A percentile compares a stretch with the other conserved stretches of the same genome.
These are phyloP conservation scores for Campaea margaritaria DNA, from an alignment of 2,888 invertebrate genomes.

Conservation along the genomic window DNA sequence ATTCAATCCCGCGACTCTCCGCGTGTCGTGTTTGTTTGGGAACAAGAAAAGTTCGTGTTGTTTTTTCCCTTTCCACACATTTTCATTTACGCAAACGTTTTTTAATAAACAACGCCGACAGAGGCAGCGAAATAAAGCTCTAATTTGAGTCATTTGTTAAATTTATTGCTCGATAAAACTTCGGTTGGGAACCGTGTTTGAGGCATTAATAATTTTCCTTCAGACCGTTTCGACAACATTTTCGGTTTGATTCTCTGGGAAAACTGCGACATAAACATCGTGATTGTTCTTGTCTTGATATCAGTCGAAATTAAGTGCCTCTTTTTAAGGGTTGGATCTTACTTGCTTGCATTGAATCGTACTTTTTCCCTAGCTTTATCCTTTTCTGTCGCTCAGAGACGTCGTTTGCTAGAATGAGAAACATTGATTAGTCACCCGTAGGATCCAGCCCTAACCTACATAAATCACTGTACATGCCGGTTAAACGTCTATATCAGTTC, in stretches of 20 bases:
- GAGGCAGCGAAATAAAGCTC: slow-evolving; percentile 45
- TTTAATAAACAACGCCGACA: slow-evolving; percentile 53
- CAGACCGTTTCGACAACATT: slow-evolving; percentile 33
- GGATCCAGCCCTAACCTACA: no score
- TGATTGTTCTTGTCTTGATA: slow-evolving; percentile 7
- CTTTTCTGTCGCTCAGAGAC: not conserved
- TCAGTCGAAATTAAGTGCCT: no score
- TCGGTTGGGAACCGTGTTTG: slow-evolving; percentile 36
- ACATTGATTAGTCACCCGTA: no score
- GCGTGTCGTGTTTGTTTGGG: slow-evolving; percentile 60
- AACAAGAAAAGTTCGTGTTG: slow-evolving; percentile 58
- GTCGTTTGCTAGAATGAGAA: no score
- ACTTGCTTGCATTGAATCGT: no score
- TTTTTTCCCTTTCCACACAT: slow-evolving; percentile 43
- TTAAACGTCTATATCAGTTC: not conserved
- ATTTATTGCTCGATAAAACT: slow-evolving; percentile 44
- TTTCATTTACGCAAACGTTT: slow-evolving; percentile 49
- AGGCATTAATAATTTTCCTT: slow-evolving; percentile 40
- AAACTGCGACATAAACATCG: slow-evolving; percentile 26
- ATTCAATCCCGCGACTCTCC: slow-evolving; percentile 61
- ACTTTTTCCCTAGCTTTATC: not conserved
- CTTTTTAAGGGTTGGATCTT: no score
- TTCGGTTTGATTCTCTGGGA: slow-evolving; percentile 30
- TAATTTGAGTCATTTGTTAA: slow-evolving; percentile 52
- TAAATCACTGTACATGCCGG: no score